phyloP scores from a whole-genome alignment of 1,140 invertebrate genomes.

The Pogonus chalceus region DNA sequence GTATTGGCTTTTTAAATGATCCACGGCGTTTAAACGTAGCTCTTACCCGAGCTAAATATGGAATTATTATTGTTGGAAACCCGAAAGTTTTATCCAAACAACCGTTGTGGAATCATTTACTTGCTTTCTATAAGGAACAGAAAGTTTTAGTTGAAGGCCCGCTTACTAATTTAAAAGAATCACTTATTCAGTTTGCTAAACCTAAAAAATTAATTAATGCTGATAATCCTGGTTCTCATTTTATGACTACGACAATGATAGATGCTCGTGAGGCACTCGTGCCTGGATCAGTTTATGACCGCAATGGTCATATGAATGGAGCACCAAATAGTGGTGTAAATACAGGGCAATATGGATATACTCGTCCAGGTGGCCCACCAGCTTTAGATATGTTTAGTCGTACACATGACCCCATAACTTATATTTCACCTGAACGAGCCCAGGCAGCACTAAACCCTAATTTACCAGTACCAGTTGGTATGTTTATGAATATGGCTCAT shows the following conservation, averaged over 20 bases:
- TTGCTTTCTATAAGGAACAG: conserved; percentile 97
- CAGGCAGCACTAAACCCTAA: conserved; percentile 61
- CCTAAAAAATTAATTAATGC: conserved; percentile 91
- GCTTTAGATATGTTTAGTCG: conserved; percentile 50
- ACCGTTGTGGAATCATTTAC: conserved; percentile 94
- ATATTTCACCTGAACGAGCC: conserved; percentile 78
- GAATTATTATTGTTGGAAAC: conserved; percentile 98
- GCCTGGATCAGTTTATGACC: conserved; percentile 72
- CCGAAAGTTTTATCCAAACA: conserved; percentile 98
- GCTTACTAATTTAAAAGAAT: conserved; percentile 93
- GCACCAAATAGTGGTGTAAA: conserved; percentile 21
- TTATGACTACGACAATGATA: conserved; percentile 94
- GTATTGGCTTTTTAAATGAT: conserved; percentile 95
- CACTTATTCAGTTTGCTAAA: conserved; percentile 93
- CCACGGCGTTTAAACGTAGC: conserved; percentile 96
- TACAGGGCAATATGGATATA: conserved; percentile 25
- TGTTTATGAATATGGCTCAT: conserved; percentile 90
- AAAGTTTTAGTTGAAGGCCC: conserved; percentile 97
- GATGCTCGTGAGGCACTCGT: conserved; percentile 84
- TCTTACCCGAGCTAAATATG: conserved; percentile 93
- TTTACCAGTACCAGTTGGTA: conserved; percentile 83
- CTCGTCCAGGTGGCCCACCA: conserved; percentile 36
- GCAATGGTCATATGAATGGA: conserved; percentile 25
- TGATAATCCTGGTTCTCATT: conserved; percentile 90
- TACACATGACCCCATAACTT: conserved; percentile 84